These are phyloP conservation scores for Garrulus glandarius DNA, from an alignment of 2,797 vertebrate species.

Conservation along the genomic window DNA sequence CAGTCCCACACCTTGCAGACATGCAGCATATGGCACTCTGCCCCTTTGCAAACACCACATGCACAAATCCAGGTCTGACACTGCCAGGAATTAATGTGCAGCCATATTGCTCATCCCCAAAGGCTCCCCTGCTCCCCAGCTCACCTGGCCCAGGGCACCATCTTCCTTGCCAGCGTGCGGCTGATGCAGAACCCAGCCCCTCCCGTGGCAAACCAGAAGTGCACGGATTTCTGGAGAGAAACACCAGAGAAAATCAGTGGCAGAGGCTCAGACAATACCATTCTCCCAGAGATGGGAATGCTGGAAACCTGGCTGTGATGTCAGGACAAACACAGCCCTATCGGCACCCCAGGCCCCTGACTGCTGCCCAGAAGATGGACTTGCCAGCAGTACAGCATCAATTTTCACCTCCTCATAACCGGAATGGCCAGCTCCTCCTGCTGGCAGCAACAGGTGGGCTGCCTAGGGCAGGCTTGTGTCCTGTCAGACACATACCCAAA, in stretches of 20 bases:
- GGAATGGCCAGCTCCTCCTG: neutral
- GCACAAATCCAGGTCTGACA: neutral
- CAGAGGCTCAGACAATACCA: neutral
- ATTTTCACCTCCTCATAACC: neutral
- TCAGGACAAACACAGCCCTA: neutral
- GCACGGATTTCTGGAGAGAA: constrained; percentile 81
- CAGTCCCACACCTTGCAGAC: neutral
- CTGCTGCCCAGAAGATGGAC: neutral
- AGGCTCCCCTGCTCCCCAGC: neutral
- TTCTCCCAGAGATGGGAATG: neutral
- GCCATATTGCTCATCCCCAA: neutral
- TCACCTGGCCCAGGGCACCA: constrained; percentile 93
- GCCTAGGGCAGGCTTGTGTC: neutral
- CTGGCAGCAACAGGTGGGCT: neutral
- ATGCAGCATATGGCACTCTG: rapidly evolving
- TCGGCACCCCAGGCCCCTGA: neutral
- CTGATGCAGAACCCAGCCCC: constrained; percentile 93
- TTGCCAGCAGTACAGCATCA: neutral
- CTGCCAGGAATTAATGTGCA: neutral
- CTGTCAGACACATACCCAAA: neutral
- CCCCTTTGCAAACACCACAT: neutral
- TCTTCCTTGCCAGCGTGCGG: constrained; percentile 83
- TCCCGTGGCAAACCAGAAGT: constrained; percentile 94
- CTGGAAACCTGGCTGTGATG: neutral
- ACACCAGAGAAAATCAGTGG: neutral